These are phyloP conservation scores for Drosophila funebris DNA, from an alignment of 1,140 invertebrate genomes.

Conservation along the genomic window DNA sequence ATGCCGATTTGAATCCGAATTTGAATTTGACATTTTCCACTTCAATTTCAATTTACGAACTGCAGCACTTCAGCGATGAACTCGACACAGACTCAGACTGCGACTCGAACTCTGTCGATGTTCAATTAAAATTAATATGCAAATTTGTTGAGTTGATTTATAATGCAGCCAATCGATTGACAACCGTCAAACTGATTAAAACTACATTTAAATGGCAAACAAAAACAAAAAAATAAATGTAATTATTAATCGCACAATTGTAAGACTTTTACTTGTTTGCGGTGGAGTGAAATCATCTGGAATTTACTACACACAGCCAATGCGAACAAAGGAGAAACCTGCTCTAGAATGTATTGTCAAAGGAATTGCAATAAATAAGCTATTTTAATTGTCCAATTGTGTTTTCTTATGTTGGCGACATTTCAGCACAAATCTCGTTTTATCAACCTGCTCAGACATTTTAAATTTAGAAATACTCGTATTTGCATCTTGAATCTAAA, in stretches of 20 bases:
- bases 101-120: conserved; percentile 29
- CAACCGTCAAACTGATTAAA: conserved; percentile 66
- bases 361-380: conserved; percentile 22
- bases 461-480: background rate
- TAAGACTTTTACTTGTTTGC: conserved; percentile 12
- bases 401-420: conserved; percentile 16
- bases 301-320: conserved; percentile 2
- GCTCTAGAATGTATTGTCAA: conserved; percentile 30
- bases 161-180: conserved; percentile 23
- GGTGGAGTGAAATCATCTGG: conserved; percentile 21
- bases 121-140: conserved; percentile 82
- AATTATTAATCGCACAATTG: conserved; percentile 14
- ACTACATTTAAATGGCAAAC: conserved; percentile 4
- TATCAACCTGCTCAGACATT: background rate
- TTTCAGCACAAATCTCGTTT: conserved; percentile 19
- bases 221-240: no score
- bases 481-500: background rate
- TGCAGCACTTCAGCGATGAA: conserved; percentile 53
- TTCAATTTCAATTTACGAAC: conserved; percentile 34
- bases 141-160: conserved; percentile 57
- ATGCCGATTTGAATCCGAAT: conserved; percentile 29
- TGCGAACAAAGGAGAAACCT: conserved; percentile 33
- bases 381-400: conserved; percentile 39
- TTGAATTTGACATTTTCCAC: conserved; percentile 59
- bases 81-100: no score